Conservation (phyloP, 1,140 invertebrate genomes). For the Ectropis grisescens region DNA sequence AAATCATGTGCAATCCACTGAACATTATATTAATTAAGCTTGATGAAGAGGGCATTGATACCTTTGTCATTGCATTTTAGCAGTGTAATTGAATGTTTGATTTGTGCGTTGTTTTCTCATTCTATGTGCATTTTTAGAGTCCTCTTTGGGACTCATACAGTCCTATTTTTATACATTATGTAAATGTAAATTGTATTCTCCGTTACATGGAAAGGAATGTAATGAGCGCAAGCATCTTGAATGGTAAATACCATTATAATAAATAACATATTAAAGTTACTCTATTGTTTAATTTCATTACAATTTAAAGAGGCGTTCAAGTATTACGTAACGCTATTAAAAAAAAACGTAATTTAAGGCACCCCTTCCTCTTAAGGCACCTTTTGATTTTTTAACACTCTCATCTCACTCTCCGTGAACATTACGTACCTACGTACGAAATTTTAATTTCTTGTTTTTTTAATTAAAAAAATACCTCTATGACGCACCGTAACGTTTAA, state of each 20-base stretch:
- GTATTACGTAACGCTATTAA: too few species aligned
- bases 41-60: slow-evolving; percentile 36
- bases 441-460: too few species aligned
- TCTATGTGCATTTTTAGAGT: slow-evolving; percentile 62
- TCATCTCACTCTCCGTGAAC: too few species aligned
- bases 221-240: slow-evolving; percentile 58
- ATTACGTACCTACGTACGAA: too few species aligned
- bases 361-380: too few species aligned
- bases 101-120: slow-evolving; percentile 60
- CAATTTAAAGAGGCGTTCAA: too few species aligned
- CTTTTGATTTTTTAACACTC: too few species aligned
- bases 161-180: slow-evolving; percentile 71
- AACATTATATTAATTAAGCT: slow-evolving; percentile 52
- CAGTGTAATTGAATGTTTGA: slow-evolving; percentile 52
- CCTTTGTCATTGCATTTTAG: slow-evolving; percentile 63
- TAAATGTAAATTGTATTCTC: slow-evolving; percentile 35
- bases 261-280: slow-evolving; percentile 61
- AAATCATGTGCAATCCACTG: slow-evolving; percentile 63
- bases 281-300: slow-evolving; percentile 15
- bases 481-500: too few species aligned
- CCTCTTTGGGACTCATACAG: slow-evolving; percentile 51
- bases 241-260: slow-evolving; percentile 62
- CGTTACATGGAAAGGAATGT: slow-evolving; percentile 59
- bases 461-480: too few species aligned
- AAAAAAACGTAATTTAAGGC: too few species aligned